These are phyloP conservation scores for Pycnomerus fuliginosus DNA, from an alignment of 2,888 invertebrate genomes.

Conservation along the genomic window DNA sequence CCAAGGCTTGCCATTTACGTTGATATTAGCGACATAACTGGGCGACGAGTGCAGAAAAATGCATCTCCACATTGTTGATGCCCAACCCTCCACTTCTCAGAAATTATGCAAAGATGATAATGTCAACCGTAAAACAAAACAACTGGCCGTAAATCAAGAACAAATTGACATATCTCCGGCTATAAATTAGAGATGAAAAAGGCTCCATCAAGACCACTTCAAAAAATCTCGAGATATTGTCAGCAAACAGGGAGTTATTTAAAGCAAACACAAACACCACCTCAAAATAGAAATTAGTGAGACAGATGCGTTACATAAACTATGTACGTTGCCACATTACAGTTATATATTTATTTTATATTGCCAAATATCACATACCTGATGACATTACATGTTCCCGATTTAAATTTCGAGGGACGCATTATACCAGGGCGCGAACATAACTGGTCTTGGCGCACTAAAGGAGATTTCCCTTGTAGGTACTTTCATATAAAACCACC, in stretches of 20 bases:
- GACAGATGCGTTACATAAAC: too few species aligned
- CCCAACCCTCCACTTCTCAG: too few species aligned
- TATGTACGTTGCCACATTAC: too few species aligned
- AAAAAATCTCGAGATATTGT: conserved; percentile 9
- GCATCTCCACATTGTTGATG: too few species aligned
- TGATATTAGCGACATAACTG: conserved; percentile 27
- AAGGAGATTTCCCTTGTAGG: conserved; percentile 23
- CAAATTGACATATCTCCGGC: conserved; percentile 12
- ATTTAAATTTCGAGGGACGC: background rate
- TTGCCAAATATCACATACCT: too few species aligned
- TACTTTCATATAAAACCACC: conserved; percentile 38
- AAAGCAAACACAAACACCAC: too few species aligned
- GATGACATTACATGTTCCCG: too few species aligned
- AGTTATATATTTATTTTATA: too few species aligned
- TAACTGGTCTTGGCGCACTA: conserved; percentile 13
- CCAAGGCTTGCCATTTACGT: conserved; percentile 23
- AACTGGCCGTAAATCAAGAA: conserved; percentile 9
- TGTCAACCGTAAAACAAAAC: too few species aligned
- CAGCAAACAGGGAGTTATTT: too few species aligned
- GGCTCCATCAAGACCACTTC: conserved; percentile 14
- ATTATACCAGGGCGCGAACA: background rate
- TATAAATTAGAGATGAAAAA: conserved; percentile 15
- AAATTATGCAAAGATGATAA: too few species aligned
- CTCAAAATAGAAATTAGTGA: too few species aligned
- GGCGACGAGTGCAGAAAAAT: conserved; percentile 30